Evolutionary conservation across 2,888 invertebrate genomes (phyloP), one percentile per base, ranked within the genome.

Genomic region (Parnassius glacialis): DNA sequence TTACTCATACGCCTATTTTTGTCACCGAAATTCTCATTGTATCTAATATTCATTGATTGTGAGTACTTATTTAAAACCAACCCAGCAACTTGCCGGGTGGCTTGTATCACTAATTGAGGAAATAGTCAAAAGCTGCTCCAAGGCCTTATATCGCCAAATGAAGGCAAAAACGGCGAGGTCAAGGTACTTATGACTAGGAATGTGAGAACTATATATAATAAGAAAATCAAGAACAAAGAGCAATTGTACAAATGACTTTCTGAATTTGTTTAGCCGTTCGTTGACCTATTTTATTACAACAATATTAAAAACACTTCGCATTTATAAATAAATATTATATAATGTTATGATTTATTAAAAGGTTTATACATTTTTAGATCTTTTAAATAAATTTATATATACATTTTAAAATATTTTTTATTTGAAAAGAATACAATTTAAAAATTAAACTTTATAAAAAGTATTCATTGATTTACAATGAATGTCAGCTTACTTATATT

Each of bases 111-210:
- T 85, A 85, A 87, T 85, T 85, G 83, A 84, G 87, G 87, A 88
- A 88, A 84, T 81, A 80, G 68, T 77, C 72, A 70, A 77, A 83
- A 76, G 70, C 74, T 74, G 69, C 73, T 75, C 78, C 81, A 85
- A 88, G 87, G 87, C 83, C 79, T 73, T 71, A 76, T 74, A 76
- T 75, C 71, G 74, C 74, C 75, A 82, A 85, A 87, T 83, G 78
- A 80, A 79, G 74, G 78, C 85, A 87, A 88, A 87, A 84, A 84
- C 77, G 70, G 71, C 69, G 80, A 79, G 86, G 76, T 88, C 83
- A 86, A 79, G 80, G 81, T 79, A 83, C 88, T 82, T 71, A 65
- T 80, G 82, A 81, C 80, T 83, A 77, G 81, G 74, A 78, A 79
- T 76, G 74, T 78, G 74, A 74, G 74, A 75, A 75, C 63, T 34